Evolutionary conservation across 1,140 invertebrate species (phyloP), one percentile per base, ranked within the genome.

Genomic region (Hyles vespertilio): DNA sequence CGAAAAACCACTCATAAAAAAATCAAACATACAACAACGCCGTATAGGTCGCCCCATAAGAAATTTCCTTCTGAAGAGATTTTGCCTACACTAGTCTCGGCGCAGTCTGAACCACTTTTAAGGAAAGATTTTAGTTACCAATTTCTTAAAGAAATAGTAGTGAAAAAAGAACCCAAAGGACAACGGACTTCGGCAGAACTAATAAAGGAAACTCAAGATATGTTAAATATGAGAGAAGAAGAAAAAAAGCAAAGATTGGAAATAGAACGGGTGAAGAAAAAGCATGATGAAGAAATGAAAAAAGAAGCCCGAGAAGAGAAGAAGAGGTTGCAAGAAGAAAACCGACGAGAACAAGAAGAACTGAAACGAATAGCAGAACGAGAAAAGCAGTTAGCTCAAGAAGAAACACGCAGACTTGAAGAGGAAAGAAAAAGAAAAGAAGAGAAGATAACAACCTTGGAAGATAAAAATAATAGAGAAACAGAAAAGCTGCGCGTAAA

Each of bases 131-230:
- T 82, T 62, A 69, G 55, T 51, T 82, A 69, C 56, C 58, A 65
- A 63, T 82, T 82, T 62, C 74, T 67, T 32, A 67, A 68, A 53
- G 58, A 65, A 43, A 33, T 61, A 54, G 65, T 40, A 34, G 49
- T 51, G 11, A 59, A 60, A 56, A 59, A 44, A 7, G 58, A 62
- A 52, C 10, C 46, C 47, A 52, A 60, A 59, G 47, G 43, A 44
- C 45, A 11, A 67, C 9, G 69, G 50, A 80, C 68, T 62, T 80
- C 79, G 9, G 66, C 70, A n/a, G 79, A 82, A 60, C 59, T 82
- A 55, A 79, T 82, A 36, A 69, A 64, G 67, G 70, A 73, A 45
- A 72, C 68, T 11, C 69, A 70, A 56, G 63, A 81, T 62, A 73
- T 68, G 59, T 56, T 79, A 47, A 50, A 56, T 48, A 44, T 32